Conservation (phyloP, 2,797 vertebrate species). For the Melanogrammus aeglefinus region DNA sequence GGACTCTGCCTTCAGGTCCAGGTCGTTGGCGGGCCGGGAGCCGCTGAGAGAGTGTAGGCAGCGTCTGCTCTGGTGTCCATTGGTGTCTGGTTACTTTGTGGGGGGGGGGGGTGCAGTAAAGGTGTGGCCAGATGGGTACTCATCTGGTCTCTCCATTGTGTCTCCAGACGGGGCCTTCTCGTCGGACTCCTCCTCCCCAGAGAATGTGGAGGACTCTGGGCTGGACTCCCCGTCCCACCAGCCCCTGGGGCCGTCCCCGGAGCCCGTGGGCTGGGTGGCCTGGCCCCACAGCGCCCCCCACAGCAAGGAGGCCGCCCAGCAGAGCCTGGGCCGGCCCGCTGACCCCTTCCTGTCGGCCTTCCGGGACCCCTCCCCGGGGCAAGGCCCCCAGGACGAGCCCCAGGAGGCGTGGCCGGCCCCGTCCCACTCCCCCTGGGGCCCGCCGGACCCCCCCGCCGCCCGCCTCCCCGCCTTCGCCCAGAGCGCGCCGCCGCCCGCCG, state of each 20-base stretch:
- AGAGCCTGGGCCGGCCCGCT: slow-evolving; percentile 36
- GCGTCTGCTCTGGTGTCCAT: background rate
- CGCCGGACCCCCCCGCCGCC: slow-evolving; percentile 50
- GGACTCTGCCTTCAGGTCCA: slow-evolving; percentile 83
- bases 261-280: slow-evolving; percentile 83
- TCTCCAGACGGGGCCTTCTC: slow-evolving; percentile 84
- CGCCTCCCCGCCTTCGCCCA: slow-evolving; percentile 73
- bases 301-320: slow-evolving; percentile 53
- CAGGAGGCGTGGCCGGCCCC: slow-evolving; percentile 51
- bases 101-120: no score
- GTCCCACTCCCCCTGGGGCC: slow-evolving; percentile 56
- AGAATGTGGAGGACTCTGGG: slow-evolving; percentile 93
- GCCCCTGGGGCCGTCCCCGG: slow-evolving; percentile 82
- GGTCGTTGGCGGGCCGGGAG: slow-evolving; percentile 78
- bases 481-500: slow-evolving; percentile 40
- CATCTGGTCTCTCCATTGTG: background rate
- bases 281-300: slow-evolving; percentile 62
- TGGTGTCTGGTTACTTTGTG: background rate
- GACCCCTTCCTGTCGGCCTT: slow-evolving; percentile 72
- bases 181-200: slow-evolving; percentile 89
- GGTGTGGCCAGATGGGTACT: no score
- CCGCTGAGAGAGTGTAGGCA: slow-evolving; percentile 64
- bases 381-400: slow-evolving; percentile 44
- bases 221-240: slow-evolving; percentile 90
- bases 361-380: slow-evolving; percentile 61